These are phyloP conservation scores for Perizoma affinitatum DNA, from an alignment of 2,888 invertebrate species.

Conservation along the genomic window DNA sequence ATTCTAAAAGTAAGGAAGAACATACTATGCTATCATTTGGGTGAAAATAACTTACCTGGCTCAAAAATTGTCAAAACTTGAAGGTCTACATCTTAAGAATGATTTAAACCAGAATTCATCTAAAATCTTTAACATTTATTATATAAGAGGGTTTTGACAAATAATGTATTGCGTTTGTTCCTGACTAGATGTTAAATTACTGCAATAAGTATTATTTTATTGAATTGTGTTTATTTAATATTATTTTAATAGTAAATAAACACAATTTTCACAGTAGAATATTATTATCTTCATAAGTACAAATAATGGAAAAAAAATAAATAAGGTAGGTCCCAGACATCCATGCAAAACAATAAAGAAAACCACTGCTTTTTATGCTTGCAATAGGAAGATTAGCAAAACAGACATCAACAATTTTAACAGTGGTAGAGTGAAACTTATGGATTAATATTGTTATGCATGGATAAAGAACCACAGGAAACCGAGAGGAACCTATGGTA, in stretches of 20 bases:
- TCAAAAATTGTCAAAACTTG: too few relatives aligned
- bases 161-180: slow-evolving; percentile 42
- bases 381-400: slow-evolving; percentile 3
- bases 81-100: too few relatives aligned
- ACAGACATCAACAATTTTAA: slow-evolving; percentile 6
- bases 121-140: slow-evolving; percentile 46
- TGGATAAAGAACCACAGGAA: slow-evolving; percentile 5
- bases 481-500: not conserved
- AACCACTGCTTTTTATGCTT: slow-evolving; percentile 11
- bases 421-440: not conserved
- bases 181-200: slow-evolving; percentile 56
- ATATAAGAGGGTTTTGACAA: slow-evolving; percentile 52
- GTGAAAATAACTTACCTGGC: too few relatives aligned
- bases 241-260: slow-evolving; percentile 12
- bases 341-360: not conserved
- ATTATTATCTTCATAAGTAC: slow-evolving; percentile 11
- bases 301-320: slow-evolving; percentile 2
- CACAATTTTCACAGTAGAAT: slow-evolving; percentile 13
- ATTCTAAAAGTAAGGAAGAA: too few relatives aligned
- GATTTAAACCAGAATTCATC: slow-evolving; percentile 16
- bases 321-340: not conserved
- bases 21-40: too few relatives aligned
- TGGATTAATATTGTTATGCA: too few relatives aligned
- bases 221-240: too few relatives aligned
- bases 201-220: slow-evolving; percentile 7